phyloP scores from a whole-genome alignment of 2,888 invertebrate species.

The Vesta saturnalis region DNA sequence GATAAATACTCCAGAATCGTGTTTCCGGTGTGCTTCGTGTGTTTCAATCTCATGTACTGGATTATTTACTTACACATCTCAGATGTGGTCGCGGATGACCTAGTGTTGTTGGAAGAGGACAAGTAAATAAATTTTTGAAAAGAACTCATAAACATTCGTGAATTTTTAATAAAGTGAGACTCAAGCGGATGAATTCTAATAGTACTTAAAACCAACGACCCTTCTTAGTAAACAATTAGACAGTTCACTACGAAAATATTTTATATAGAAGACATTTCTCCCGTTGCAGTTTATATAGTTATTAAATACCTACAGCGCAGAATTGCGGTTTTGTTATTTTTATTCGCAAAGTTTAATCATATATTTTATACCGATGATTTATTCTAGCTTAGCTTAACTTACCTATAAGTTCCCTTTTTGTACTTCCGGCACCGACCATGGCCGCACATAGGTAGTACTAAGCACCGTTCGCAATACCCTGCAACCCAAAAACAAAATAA shows the following conservation, averaged over 20 bases:
- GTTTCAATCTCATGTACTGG: conserved; percentile 99
- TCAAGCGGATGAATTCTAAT: conserved; percentile 48
- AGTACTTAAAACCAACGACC: conserved; percentile 51
- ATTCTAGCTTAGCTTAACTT: conserved; percentile 45
- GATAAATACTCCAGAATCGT: conserved; percentile 99
- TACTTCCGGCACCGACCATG: conserved; percentile 47
- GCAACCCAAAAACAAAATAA: conserved; percentile 26
- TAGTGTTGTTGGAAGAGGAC: conserved; percentile 81
- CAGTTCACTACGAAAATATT: conserved; percentile 42
- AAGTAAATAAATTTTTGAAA: conserved; percentile 63
- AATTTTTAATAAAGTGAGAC: conserved; percentile 52
- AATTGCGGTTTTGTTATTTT: conserved; percentile 41
- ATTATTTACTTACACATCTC: conserved; percentile 96
- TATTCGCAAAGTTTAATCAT: conserved; percentile 42
- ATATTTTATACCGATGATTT: conserved; percentile 44
- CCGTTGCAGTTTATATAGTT: conserved; percentile 42
- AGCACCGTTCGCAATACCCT: conserved; percentile 38
- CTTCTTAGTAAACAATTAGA: conserved; percentile 44
- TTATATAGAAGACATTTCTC: conserved; percentile 46
- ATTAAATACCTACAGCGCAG: conserved; percentile 38
- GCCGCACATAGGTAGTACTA: conserved; percentile 39
- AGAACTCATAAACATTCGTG: conserved; percentile 51
- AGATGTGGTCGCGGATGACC: conserved; percentile 93
- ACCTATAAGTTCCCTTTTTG: conserved; percentile 50
- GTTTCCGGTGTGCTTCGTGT: conserved; percentile 98